Evolutionary conservation across 2,113 vertebrate species (phyloP).

Genomic region (Prunella himalayana): DNA sequence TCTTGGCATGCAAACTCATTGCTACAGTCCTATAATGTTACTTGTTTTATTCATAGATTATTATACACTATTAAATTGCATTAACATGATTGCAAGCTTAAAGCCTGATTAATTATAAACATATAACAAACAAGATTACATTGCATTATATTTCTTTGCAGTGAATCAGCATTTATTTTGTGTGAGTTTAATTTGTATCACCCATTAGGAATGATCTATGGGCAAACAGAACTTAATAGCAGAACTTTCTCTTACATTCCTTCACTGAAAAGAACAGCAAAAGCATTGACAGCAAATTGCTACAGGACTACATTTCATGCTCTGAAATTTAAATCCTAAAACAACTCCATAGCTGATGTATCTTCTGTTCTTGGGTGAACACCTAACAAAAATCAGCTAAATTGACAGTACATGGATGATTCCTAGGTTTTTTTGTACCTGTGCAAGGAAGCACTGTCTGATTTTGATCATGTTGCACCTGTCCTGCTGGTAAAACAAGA

Average conservation of each 20-base stretch:
- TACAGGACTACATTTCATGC: neutral
- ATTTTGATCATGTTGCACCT: neutral
- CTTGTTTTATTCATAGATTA: neutral
- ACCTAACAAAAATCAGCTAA: neutral
- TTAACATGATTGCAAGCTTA: neutral
- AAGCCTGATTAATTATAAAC: neutral
- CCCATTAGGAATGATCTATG: neutral
- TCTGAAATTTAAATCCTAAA: neutral
- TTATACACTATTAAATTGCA: neutral
- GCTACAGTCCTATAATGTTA: neutral
- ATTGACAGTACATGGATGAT: neutral
- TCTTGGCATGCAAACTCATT: neutral
- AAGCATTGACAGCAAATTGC: neutral
- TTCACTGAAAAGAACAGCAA: neutral
- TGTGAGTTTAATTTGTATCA: neutral
- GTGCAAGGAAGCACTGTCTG: neutral
- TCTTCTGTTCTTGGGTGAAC: neutral
- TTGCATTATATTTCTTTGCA: neutral
- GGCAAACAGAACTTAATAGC: neutral
- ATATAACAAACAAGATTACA: neutral
- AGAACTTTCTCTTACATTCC: neutral
- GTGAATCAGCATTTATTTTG: neutral
- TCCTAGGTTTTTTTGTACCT: neutral
- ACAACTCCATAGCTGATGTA: fast-evolving
- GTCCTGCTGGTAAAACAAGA: neutral